Evolutionary conservation across 2,888 invertebrate genomes (phyloP), one percentile per base, ranked within the genome.

Genomic region (Dermolepida albohirtum): DNA sequence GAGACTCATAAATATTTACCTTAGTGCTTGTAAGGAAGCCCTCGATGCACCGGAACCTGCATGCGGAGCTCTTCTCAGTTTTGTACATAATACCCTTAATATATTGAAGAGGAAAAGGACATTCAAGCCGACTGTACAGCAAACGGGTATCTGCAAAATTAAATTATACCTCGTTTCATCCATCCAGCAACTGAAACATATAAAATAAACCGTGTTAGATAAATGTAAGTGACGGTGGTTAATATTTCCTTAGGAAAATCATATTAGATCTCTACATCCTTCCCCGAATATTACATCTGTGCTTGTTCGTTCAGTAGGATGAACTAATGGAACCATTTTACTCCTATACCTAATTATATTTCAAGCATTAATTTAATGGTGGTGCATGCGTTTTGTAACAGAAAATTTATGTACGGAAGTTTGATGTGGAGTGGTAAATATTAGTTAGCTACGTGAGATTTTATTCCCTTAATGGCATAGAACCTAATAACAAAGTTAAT

Each of bases 101-200:
- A 96, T 96, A 85, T 96, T 96, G 84, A 93, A 92, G 71, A 96
- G 88, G 83, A 96, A 96, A 74, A 90, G 86, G 51, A 95, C 85
- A 84, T 96, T 96, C 72, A 95, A 87, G 75, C 92, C 85, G 83
- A 95, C 91, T 41, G 94, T 93, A 63, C 89, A 87, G 79, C 90
- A 90, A 29, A 94, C 95, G 34, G 93, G 92, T 71, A 91, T 89
- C 59, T 91, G 88, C 71, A 95, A 87, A 78, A 94, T 92, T 76
- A 88, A 87, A 70, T 89, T 89, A 81, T 91, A 92, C 70, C 85
- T 84, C 64, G 86, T 86, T 75, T 90, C 88, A 77, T 90, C 90
- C 73, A 81, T 80, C 83, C 83, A 84, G 69, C 84, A 84, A 73
- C 84, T 83, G 74, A 2, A 81, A 80, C 44, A 59, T 43, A 44